Conservation (phyloP, 2,113 vertebrate species). For the Suricata suricatta region DNA sequence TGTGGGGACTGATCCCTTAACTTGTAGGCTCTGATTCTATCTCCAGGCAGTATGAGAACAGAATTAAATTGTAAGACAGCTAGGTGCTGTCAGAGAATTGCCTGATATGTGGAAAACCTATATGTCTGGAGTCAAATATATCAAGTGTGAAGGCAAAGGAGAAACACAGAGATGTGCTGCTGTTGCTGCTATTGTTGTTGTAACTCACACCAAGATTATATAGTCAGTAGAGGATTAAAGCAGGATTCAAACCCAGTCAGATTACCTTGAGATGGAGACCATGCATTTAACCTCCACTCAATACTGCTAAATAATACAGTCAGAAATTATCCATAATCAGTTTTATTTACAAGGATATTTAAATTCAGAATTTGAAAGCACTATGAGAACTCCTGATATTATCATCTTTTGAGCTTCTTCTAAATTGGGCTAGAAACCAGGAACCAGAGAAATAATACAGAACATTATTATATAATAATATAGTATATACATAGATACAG, state of each 20-base stretch:
- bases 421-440: background rate
- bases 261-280: background rate
- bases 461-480: background rate
- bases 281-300: background rate
- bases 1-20: background rate
- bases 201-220: background rate
- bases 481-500: background rate
- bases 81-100: background rate
- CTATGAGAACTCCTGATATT: background rate
- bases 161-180: background rate
- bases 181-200: background rate
- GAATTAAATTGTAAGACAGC: background rate
- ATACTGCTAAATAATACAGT: background rate
- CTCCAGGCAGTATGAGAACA: background rate
- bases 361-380: background rate
- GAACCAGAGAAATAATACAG: background rate
- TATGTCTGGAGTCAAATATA: background rate
- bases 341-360: background rate
- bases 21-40: background rate
- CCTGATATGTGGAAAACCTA: background rate
- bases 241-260: background rate
- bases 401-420: background rate
- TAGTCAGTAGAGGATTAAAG: background rate
- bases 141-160: background rate
- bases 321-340: background rate